Evolutionary conservation across 2,797 vertebrate genomes (phyloP).

Genomic region (Champsocephalus esox): DNA sequence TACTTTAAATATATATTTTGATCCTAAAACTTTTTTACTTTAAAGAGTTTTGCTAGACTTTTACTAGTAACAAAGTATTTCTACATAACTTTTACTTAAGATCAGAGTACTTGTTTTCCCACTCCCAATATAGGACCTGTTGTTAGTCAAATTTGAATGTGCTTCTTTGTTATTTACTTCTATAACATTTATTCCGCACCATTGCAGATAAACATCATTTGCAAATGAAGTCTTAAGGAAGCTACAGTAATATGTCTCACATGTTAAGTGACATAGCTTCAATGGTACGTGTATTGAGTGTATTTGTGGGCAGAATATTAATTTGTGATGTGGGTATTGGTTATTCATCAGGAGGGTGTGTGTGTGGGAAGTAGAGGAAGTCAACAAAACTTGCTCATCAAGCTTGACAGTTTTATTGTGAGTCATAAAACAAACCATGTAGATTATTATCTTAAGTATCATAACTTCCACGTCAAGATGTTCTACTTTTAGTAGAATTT

Average conservation of each 20-base stretch:
- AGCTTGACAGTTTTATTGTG: background rate
- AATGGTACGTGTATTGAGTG: background rate
- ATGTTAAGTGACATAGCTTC: background rate
- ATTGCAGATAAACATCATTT: background rate
- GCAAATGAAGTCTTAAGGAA: background rate
- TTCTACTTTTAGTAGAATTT: too few relatives aligned
- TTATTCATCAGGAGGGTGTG: conserved; percentile 21
- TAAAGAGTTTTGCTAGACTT: too few relatives aligned
- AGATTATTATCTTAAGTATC: background rate
- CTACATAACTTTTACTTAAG: too few relatives aligned
- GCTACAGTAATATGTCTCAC: background rate
- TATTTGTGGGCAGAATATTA: background rate
- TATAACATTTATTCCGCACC: background rate
- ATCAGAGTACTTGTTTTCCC: too few relatives aligned
- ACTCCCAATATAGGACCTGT: too few relatives aligned
- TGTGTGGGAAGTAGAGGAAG: background rate
- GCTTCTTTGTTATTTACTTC: background rate
- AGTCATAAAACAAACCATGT: background rate
- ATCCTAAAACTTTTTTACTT: too few relatives aligned
- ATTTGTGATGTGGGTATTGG: background rate
- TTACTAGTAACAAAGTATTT: too few relatives aligned
- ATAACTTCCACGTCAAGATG: background rate
- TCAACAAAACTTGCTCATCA: conserved; percentile 4
- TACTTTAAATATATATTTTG: too few relatives aligned
- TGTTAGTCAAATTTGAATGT: background rate